Evolutionary conservation across 2,888 invertebrate genomes (phyloP).

Genomic region (Polydrusus tereticollis): DNA sequence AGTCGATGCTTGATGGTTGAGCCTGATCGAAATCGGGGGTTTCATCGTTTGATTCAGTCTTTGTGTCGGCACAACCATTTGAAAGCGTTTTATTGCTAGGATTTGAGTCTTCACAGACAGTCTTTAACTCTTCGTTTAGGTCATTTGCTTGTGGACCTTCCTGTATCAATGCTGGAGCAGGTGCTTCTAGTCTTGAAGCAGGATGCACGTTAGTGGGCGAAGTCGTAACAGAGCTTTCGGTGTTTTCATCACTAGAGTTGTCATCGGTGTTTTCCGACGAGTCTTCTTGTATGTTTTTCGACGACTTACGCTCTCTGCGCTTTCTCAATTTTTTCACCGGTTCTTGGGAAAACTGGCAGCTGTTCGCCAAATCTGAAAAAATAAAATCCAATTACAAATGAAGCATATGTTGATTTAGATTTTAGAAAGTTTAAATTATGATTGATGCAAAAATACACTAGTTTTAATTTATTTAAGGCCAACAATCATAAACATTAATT

Average conservation of each 20-base stretch:
- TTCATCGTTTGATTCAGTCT: slow-evolving; percentile 43
- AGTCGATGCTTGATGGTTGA: slow-evolving; percentile 14
- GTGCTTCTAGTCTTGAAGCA: slow-evolving; percentile 17
- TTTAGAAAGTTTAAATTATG: neutral
- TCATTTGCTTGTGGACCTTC: neutral
- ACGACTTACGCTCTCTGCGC: slow-evolving; percentile 57
- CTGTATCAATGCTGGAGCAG: neutral
- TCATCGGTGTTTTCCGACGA: slow-evolving; percentile 57
- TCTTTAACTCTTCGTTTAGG: slow-evolving; percentile 24
- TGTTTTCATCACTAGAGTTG: slow-evolving; percentile 27
- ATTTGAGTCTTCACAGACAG: slow-evolving; percentile 24
- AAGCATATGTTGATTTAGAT: neutral
- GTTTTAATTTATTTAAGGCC: neutral
- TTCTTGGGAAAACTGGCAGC: slow-evolving; percentile 32
- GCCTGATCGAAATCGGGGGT: slow-evolving; percentile 22
- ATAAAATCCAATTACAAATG: neutral
- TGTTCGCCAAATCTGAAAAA: slow-evolving; percentile 37
- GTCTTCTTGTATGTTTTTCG: slow-evolving; percentile 53
- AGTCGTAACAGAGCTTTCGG: neutral
- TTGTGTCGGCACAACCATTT: slow-evolving; percentile 40
- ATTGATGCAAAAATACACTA: too few species aligned
- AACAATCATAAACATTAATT: neutral
- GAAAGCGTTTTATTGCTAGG: slow-evolving; percentile 8
- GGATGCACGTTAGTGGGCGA: neutral
- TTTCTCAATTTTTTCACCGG: slow-evolving; percentile 55